These are phyloP conservation scores for Chaetodon trifasciatus DNA, from an alignment of 2,797 vertebrate species.

Conservation along the genomic window DNA sequence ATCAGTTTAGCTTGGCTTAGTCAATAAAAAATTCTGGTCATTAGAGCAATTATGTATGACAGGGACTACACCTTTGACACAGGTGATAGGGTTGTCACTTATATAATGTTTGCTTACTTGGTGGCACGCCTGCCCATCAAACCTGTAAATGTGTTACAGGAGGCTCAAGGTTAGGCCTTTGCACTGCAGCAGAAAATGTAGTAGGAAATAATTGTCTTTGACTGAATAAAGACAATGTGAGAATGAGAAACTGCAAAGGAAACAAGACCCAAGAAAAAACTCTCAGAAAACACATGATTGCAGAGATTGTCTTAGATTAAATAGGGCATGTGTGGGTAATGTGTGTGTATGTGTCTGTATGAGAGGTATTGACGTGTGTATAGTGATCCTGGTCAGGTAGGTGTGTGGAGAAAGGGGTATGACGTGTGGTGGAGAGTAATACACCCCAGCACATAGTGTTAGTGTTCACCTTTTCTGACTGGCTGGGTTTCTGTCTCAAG, in stretches of 20 bases:
- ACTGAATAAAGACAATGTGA: not conserved
- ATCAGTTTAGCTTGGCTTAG: conserved; percentile 35
- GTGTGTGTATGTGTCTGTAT: no score
- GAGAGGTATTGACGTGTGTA: no score
- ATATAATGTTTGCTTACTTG: conserved; percentile 4
- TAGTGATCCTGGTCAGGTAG: no score
- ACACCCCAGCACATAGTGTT: no score
- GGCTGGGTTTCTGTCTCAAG: no score
- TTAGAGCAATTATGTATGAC: not conserved
- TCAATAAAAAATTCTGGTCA: not conserved
- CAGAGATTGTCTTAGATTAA: no score
- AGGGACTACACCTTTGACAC: conserved; percentile 13
- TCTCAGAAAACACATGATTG: no score
- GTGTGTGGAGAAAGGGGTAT: no score
- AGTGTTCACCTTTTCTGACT: no score
- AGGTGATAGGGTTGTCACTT: not conserved
- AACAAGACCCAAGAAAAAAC: not conserved
- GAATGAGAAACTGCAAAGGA: not conserved
- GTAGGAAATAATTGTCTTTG: not conserved
- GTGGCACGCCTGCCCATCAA: not conserved
- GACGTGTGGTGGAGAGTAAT: no score
- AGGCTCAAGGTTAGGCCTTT: not conserved
- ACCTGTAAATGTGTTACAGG: conserved; percentile 36
- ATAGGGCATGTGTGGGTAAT: no score
- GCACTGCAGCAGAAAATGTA: not conserved